phyloP scores from a whole-genome alignment of 2,888 invertebrate species.

The Sminthurides aquaticus region DNA sequence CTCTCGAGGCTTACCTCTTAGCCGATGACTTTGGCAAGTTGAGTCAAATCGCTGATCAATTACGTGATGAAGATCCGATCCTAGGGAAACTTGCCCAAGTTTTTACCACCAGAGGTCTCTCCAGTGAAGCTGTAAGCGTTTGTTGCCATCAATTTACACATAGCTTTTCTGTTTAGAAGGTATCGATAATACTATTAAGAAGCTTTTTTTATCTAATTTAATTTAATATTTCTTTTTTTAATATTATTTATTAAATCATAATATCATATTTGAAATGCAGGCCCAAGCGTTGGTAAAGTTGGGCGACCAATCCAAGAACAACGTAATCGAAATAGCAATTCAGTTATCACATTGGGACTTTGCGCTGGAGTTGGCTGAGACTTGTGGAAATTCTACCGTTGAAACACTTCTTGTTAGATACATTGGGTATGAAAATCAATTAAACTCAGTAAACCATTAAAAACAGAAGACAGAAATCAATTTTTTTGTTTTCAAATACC shows the following conservation, averaged over 20 bases:
- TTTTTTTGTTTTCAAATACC: too few species aligned
- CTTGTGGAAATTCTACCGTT: conserved; percentile 50
- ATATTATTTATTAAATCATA: background rate
- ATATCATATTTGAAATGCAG: conserved; percentile 16
- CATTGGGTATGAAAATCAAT: conserved; percentile 25
- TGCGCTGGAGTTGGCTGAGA: conserved; percentile 72
- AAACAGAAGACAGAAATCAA: background rate
- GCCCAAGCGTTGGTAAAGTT: conserved; percentile 49
- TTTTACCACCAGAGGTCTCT: conserved; percentile 71
- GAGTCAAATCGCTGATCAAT: conserved; percentile 56
- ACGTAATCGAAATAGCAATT: conserved; percentile 78
- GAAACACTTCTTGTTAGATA: conserved; percentile 32
- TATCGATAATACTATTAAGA: too few species aligned
- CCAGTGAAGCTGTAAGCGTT: conserved; percentile 75
- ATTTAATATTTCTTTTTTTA: background rate
- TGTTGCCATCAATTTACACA: too few species aligned
- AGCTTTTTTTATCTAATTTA: background rate
- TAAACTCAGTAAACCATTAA: background rate
- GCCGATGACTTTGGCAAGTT: conserved; percentile 73
- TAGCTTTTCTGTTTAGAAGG: too few species aligned
- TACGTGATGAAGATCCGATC: conserved; percentile 70
- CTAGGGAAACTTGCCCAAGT: conserved; percentile 68
- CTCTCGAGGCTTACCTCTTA: conserved; percentile 82
- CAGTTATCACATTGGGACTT: conserved; percentile 79
- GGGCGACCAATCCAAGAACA: too few species aligned